Base-by-base conservation (phyloP, 2,113 vertebrate species). In the Hydropotes inermis region DNA sequence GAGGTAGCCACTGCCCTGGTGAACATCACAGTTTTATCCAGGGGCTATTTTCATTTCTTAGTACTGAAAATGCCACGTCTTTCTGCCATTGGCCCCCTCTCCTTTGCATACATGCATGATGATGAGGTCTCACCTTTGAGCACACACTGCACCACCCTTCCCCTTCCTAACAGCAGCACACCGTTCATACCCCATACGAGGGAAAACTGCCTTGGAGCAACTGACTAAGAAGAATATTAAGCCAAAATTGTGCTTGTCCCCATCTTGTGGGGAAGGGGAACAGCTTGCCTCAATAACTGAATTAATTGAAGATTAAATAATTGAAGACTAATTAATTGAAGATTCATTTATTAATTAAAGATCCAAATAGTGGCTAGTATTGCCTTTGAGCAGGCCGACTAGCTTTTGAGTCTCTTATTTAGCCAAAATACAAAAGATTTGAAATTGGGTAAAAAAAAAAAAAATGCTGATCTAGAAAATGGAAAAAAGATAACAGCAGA, bases 281-380 rank as follows among this genome's bases (percentile, higher is more conserved):
- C 95, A 98, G 92, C 88, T 97, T 95, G 94, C 64, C 55, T 98
- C 92, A 87, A 96, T 83, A 82, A 82, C 0, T 82, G 33, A 82
- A 54, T 33, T 33, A 52, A 33, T 1, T 81, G 30, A 28, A 52
- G 78, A 33, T 33, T 50, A 79, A 50, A 33, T 79, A 82, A 82
- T 52, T 33, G 30, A 81, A 52, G 78, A n/a, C 27, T 19, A 30
- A 33, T 82, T 82, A 54, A 82, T 54, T 97, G 95, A 96, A 95
- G 83, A 96, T 91, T 74, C 21, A 1, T 54, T 36, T 33, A 54
- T 83, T 83, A 82, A 82, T 82, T 97, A 97, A 96, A 95, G 83
- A 96, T 91, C 96, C 94, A 43, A 67, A 89, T 6, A 89, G 88
- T 88, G 55, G 50, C 93, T 91, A 81, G 57, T 86, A 89, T 45